Percentiles rank a stretch among this genome's conserved stretches.
Conservation (phyloP, 2,797 vertebrate species). For the Chelonia mydas region DNA sequence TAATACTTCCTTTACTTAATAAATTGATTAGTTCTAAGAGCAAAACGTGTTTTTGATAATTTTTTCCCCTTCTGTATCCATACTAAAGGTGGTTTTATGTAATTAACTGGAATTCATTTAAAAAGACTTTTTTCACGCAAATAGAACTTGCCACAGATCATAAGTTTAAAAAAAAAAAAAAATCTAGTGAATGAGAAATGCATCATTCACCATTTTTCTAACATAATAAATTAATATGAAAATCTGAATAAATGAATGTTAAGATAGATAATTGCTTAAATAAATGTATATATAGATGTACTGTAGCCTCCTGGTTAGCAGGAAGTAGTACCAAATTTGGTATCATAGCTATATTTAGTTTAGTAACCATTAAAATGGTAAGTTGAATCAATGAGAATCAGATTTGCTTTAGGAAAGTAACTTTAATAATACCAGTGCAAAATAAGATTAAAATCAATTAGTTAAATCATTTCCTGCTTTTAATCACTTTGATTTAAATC, state of each 20-base stretch:
- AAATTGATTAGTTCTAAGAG: background rate
- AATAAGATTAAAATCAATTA: background rate
- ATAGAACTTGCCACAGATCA: background rate
- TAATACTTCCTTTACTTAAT: background rate
- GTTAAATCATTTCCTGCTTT: background rate
- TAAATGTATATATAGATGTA: background rate
- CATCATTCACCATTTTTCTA: background rate
- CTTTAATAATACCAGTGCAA: background rate
- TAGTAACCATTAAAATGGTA: background rate
- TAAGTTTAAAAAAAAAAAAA: background rate
- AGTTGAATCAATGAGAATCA: background rate
- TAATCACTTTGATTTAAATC: background rate
- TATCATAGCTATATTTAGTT: background rate
- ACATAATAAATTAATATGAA: background rate
- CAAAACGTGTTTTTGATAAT: background rate
- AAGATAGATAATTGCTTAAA: background rate
- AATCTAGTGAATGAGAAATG: background rate
- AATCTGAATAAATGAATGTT: background rate
- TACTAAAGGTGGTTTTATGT: background rate
- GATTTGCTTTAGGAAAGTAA: background rate
- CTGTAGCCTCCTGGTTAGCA: background rate
- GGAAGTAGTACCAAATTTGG: background rate
- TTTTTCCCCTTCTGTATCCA: background rate
- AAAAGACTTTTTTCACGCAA: background rate
- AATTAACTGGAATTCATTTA: background rate